These are phyloP conservation scores for Stenolophus ochropezus DNA, from an alignment of 2,888 invertebrate species.

Conservation along the genomic window DNA sequence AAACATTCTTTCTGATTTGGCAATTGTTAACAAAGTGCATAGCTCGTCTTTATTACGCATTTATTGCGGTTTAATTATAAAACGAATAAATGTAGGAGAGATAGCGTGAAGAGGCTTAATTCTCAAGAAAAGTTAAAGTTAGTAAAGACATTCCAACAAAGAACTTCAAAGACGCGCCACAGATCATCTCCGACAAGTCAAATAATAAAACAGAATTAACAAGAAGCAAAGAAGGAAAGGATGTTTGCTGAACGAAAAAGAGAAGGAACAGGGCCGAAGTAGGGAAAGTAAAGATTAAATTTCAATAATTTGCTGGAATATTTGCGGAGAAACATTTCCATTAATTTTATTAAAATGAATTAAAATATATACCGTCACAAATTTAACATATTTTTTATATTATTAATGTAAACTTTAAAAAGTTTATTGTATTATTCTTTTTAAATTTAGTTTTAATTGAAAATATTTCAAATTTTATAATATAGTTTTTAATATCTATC, in stretches of 20 bases:
- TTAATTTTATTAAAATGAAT: too few relatives aligned
- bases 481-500: too few relatives aligned
- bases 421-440: too few relatives aligned
- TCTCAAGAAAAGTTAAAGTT: slow-evolving; percentile 34
- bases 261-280: slow-evolving; percentile 23
- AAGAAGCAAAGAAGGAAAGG: slow-evolving; percentile 36
- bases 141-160: slow-evolving; percentile 51
- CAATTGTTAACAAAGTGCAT: background rate
- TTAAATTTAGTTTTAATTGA: too few relatives aligned
- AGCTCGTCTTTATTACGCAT: background rate
- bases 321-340: too few relatives aligned
- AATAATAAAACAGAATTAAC: slow-evolving; percentile 58
- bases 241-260: slow-evolving; percentile 31
- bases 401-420: too few relatives aligned
- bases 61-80: slow-evolving; percentile 25
- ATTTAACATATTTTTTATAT: too few relatives aligned
- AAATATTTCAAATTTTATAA: too few relatives aligned
- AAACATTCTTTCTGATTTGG: slow-evolving; percentile 2
- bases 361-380: too few relatives aligned
- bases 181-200: slow-evolving; percentile 56
- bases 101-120: slow-evolving; percentile 20
- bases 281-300: too few relatives aligned
- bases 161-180: slow-evolving; percentile 54
- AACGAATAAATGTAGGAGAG: slow-evolving; percentile 46
- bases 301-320: too few relatives aligned